Base-by-base conservation (phyloP, 2,797 vertebrate species). In the Gephyroberyx darwinii region DNA sequence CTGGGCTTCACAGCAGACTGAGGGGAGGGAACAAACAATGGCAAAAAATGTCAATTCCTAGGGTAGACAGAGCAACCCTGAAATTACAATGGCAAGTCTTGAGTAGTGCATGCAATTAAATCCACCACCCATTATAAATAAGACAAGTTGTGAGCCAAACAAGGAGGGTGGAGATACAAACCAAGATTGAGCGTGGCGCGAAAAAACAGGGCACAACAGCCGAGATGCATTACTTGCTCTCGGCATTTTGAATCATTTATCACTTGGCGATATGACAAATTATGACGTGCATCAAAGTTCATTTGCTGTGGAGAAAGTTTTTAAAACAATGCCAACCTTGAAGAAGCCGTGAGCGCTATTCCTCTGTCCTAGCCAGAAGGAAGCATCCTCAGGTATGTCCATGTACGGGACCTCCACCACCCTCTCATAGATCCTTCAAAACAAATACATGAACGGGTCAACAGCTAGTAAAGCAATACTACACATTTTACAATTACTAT, bases 321-420 rank as follows among this genome's bases (percentile, higher is more conserved):
- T 56, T 9, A 20, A 31, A 33, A 22, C 48, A 16, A 64, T 1
- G 26, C 75, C 71, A 92, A 98, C 97, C 97, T 98, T 98, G 87
- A 98, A 98, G 88, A 96, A 96, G 56, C 97, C 97, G 12, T 98
- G 98, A 31, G 96, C 96, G 8, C 93, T 93, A 85, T 98, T 98
- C 88, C 98, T 95, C 88, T 99, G 98, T 84, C 98, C 97, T 31
- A 98, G 90, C 98, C 98, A 99, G 91, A 99, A 94, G 0, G 95
- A 93, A 55, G 96, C 94, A 10, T 95, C 96, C 63, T 94, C 84
- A 56, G 96, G 96, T 78, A 98, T 93, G 82, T 98, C 96, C 94
- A 96, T 96, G 75, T 90, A 95, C 2, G 96, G 96, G 41, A 95
- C 95, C 77, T 98, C 96, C 75, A 98, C 94, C 68, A 98, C 94